Evolutionary conservation across 2,113 vertebrate species (phyloP).

Genomic region (Otocyon megalotis): DNA sequence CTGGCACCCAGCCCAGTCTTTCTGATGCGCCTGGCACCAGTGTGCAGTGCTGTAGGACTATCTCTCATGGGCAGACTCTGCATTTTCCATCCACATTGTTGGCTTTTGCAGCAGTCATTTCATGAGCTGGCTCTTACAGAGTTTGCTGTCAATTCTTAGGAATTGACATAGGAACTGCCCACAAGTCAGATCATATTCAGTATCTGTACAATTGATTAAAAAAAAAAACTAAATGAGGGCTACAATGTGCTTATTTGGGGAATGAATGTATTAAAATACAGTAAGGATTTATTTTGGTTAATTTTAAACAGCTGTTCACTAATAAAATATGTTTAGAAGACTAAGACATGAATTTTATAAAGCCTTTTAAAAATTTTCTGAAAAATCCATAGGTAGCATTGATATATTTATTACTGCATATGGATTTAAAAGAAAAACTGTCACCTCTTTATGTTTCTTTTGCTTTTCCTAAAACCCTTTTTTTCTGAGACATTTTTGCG

Average conservation of each 20-base stretch:
- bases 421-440: conserved; percentile 72
- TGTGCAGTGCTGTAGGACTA: accelerated
- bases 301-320: conserved; percentile 76
- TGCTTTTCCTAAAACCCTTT: conserved; percentile 61
- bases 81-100: neutral
- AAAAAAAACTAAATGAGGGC: conserved; percentile 9
- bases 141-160: neutral
- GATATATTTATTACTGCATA: conserved; percentile 74
- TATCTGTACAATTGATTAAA: conserved; percentile 19
- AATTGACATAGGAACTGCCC: neutral
- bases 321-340: conserved; percentile 70
- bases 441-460: conserved; percentile 75
- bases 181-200: neutral
- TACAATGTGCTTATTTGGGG: conserved; percentile 49
- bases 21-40: accelerated
- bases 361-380: conserved; percentile 59
- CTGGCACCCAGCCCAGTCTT: neutral
- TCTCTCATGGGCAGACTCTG: neutral
- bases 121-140: neutral
- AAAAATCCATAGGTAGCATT: conserved; percentile 62
- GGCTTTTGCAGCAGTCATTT: neutral
- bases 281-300: conserved; percentile 61
- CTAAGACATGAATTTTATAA: conserved; percentile 51
- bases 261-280: conserved; percentile 42
- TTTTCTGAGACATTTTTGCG: conserved; percentile 54